Evolutionary conservation across 2,797 vertebrate genomes (phyloP), one percentile per base, ranked within the genome.

Genomic region (Bucorvus abyssinicus): DNA sequence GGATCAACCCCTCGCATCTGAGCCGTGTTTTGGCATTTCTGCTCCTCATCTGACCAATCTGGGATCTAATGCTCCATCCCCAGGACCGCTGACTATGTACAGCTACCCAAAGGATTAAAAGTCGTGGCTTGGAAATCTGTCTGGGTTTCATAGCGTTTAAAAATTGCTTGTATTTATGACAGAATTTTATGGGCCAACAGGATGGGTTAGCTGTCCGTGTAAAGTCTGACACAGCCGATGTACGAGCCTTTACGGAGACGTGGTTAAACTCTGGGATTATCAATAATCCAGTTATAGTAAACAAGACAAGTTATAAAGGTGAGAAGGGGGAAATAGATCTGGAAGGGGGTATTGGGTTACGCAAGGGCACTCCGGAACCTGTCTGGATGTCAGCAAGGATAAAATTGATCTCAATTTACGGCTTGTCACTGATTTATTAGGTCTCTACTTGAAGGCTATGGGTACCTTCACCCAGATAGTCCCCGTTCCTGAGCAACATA

Each of bases 371-470:
- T 89, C 70, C 69, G 91, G 84, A 95, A 69, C 40, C 50, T 1
- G 0, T 55, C 83, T 77, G 42, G 60, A 21, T 34, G n/a, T 42
- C 24, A 42, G 52, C 0, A 0, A 40, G 0, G 1, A 74, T 29
- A 77, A 95, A 92, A 84, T 4, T 10, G 8, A 44, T 47, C 44
- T 50, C 68, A 34, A 5, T 70, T 84, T 78, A 27, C 10, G 67
- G 27, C 40, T 71, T 44, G 13, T 12, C 17, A 9, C 10, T 6
- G 23, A 6, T 86, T 95, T 77, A 23, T 50, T 24, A 32, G 18
- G 21, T 34, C 32, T 2, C 29, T 24, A 10, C 21, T 47, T 52
- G 42, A 44, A 60, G 65, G 20, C 6, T 76, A n/a, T 7, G 20
- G 6, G 38, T 44, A 3, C 10, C 60, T 78, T 86, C 38, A n/a